Conservation (phyloP, 64 coral and sea anemone genomes). For the Montipora sp. region DNA sequence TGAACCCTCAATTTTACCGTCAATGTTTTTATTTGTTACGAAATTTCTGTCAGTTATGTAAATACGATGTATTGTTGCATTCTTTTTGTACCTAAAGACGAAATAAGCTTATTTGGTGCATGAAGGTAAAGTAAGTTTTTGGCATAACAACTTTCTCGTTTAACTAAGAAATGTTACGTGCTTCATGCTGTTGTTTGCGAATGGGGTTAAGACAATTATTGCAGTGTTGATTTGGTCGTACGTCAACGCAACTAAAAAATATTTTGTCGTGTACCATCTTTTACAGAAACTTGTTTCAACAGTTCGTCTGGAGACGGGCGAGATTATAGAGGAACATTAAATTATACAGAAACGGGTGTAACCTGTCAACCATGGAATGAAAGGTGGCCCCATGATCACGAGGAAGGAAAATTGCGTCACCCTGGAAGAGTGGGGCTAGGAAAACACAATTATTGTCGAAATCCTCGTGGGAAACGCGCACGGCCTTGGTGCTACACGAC, state of each 20-base stretch:
- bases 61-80: too few relatives aligned
- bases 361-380: slow-evolving; percentile 94
- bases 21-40: too few relatives aligned
- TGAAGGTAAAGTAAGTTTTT: too few relatives aligned
- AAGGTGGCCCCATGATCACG: slow-evolving; percentile 85
- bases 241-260: not conserved
- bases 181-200: too few relatives aligned
- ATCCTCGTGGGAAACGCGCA: slow-evolving; percentile 73
- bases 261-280: not conserved
- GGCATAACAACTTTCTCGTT: too few relatives aligned
- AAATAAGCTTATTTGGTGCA: too few relatives aligned
- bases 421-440: slow-evolving; percentile 72
- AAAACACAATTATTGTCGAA: slow-evolving; percentile 92
- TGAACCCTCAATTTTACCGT: too few relatives aligned
- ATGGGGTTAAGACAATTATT: too few relatives aligned
- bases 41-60: too few relatives aligned
- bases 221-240: too few relatives aligned
- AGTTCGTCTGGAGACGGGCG: slow-evolving; percentile 64
- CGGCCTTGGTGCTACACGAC: slow-evolving; percentile 99
- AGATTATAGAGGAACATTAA: slow-evolving; percentile 83
- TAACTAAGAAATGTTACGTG: too few relatives aligned
- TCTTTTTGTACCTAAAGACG: too few relatives aligned
- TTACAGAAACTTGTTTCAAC: slow-evolving; percentile 66
- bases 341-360: slow-evolving; percentile 90
- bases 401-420: slow-evolving; percentile 49